Conservation (phyloP, 2,888 invertebrate genomes). For the Lomographa bimaculata region DNA sequence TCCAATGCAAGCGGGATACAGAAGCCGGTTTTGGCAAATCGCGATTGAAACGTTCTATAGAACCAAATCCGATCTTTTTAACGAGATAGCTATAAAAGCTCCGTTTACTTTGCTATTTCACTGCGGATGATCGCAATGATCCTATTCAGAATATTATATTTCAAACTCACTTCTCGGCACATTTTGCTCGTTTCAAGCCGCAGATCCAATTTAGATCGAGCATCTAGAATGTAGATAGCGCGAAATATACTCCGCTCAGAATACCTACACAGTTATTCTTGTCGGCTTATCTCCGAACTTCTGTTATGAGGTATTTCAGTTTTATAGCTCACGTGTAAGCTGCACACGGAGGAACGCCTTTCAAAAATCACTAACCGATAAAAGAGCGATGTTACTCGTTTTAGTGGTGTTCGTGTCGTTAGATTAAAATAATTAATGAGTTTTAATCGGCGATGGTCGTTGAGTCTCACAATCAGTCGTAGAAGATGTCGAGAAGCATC, state of each 20-base stretch:
- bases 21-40: constrained; percentile 63
- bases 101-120: constrained; percentile 56
- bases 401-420: constrained; percentile 45
- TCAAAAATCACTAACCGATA: constrained; percentile 38
- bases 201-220: constrained; percentile 71
- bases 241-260: constrained; percentile 45
- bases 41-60: constrained; percentile 67
- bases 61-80: constrained; percentile 47
- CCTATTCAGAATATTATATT: constrained; percentile 51
- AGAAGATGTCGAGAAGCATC: constrained; percentile 51
- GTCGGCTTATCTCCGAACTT: constrained; percentile 45
- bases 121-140: constrained; percentile 49
- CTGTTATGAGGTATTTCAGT: constrained; percentile 36
- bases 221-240: constrained; percentile 58
- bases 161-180: constrained; percentile 52
- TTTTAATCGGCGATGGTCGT: constrained; percentile 47
- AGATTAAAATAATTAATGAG: constrained; percentile 51
- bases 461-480: constrained; percentile 53
- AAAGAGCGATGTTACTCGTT: constrained; percentile 36
- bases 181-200: constrained; percentile 61
- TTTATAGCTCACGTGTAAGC: constrained; percentile 33
- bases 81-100: constrained; percentile 50
- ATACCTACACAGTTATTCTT: constrained; percentile 57
- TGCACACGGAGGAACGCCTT: constrained; percentile 34
- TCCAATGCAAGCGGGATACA: constrained; percentile 53